Evolutionary conservation across 2,888 invertebrate species (phyloP).

Genomic region (Caenorhabditis imperialis): DNA sequence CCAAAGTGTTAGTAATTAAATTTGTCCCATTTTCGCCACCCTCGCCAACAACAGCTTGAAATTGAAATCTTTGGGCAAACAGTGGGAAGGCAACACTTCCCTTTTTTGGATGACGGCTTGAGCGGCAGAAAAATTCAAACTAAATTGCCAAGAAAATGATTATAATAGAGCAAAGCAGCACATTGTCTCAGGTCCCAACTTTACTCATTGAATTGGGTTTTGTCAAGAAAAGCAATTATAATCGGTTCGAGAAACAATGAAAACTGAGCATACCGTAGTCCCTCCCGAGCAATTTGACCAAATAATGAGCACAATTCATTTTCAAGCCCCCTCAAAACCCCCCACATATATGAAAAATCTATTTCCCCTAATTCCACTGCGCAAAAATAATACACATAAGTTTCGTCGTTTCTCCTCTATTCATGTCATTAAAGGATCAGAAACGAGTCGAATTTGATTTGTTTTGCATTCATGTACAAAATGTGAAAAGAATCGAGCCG

Average conservation of each 20-base stretch:
- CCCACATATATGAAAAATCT: too few relatives aligned
- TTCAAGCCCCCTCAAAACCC: too few relatives aligned
- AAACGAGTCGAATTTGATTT: slow-evolving; percentile 60
- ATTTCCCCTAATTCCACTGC: background rate
- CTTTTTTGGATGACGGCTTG: background rate
- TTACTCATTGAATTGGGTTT: slow-evolving; percentile 37
- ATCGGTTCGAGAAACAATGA: slow-evolving; percentile 38
- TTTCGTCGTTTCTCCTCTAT: slow-evolving; percentile 39
- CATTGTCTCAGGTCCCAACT: slow-evolving; percentile 30
- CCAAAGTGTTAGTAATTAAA: slow-evolving; percentile 67
- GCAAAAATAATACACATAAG: slow-evolving; percentile 50
- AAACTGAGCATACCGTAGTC: too few relatives aligned
- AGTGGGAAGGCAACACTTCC: slow-evolving; percentile 9
- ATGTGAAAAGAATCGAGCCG: slow-evolving; percentile 21
- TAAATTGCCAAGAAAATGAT: slow-evolving; percentile 22
- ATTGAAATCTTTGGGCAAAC: slow-evolving; percentile 60
- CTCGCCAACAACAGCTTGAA: slow-evolving; percentile 53
- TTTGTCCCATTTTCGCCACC: too few relatives aligned
- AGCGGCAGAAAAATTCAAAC: slow-evolving; percentile 36
- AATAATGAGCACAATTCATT: too few relatives aligned
- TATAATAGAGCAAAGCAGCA: slow-evolving; percentile 17
- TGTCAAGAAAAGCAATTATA: slow-evolving; percentile 47
- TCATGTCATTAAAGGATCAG: slow-evolving; percentile 57
- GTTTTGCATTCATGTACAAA: slow-evolving; percentile 33
- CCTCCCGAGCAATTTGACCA: too few relatives aligned